Conservation (phyloP, 2,888 invertebrate genomes). For the Phalera bucephala region DNA sequence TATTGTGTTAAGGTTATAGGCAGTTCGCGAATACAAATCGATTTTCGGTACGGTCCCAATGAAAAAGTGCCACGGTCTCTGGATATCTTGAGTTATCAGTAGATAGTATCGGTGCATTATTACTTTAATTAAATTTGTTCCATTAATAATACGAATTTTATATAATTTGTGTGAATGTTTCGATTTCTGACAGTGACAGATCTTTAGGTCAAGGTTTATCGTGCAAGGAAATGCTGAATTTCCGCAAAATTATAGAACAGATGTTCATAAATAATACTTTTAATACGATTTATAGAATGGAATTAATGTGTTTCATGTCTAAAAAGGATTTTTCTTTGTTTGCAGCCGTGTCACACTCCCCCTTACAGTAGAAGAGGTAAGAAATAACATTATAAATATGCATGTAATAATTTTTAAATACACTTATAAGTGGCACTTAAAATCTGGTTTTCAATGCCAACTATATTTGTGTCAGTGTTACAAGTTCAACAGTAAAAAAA, state of each 20-base stretch:
- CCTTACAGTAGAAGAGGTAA: slow-evolving; percentile 98
- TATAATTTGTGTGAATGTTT: slow-evolving; percentile 20
- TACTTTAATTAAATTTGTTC: slow-evolving; percentile 7
- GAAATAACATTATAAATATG: no score
- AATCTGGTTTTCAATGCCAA: neutral
- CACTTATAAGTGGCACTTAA: no score
- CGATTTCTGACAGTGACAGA: slow-evolving; percentile 62
- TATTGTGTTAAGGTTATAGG: slow-evolving; percentile 60
- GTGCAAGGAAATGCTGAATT: slow-evolving; percentile 25
- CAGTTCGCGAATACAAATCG: slow-evolving; percentile 69
- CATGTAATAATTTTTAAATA: no score
- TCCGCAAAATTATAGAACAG: slow-evolving; percentile 38
- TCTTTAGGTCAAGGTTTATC: slow-evolving; percentile 58
- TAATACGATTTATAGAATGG: no score
- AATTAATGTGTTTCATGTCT: neutral
- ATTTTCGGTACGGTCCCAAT: slow-evolving; percentile 57
- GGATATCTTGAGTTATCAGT: slow-evolving; percentile 46
- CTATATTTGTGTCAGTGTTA: neutral
- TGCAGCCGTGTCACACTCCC: slow-evolving; percentile 97
- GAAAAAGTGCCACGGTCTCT: slow-evolving; percentile 42
- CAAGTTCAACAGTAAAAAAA: neutral
- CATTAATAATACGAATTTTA: slow-evolving; percentile 18
- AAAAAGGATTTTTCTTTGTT: slow-evolving; percentile 50
- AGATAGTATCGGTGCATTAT: slow-evolving; percentile 23
- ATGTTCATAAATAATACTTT: slow-evolving; percentile 47